phyloP scores from a whole-genome alignment of 92 coral and sea anemone species.

The Virgularia gustaviana region DNA sequence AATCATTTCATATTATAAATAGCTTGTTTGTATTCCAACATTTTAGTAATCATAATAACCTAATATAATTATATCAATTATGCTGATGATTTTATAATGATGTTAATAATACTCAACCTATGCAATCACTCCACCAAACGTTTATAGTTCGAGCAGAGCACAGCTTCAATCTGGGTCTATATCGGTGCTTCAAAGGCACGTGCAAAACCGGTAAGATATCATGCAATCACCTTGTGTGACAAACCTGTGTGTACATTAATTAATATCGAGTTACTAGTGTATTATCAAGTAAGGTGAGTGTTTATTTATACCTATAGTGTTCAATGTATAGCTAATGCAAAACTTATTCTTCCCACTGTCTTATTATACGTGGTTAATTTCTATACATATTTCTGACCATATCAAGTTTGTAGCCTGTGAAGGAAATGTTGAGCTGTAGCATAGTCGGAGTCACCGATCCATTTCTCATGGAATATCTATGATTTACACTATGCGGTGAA shows the following conservation, averaged over 20 bases:
- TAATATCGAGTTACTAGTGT: no score
- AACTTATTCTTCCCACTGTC: no score
- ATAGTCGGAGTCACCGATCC: no score
- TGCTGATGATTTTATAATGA: background rate
- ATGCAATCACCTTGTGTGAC: background rate
- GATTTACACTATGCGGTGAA: no score
- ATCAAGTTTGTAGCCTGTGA: no score
- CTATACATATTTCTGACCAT: no score
- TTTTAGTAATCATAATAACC: background rate
- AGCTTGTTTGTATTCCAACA: background rate
- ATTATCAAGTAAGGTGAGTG: no score
- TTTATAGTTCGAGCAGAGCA: conserved; percentile 34
- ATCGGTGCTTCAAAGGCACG: conserved; percentile 13
- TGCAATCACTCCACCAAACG: conserved; percentile 22
- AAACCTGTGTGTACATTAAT: background rate
- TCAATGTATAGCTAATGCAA: no score
- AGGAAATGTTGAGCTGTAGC: no score
- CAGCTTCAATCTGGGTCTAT: conserved; percentile 22
- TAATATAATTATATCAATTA: background rate
- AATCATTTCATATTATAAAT: background rate
- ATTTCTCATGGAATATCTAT: no score
- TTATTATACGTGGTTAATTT: no score
- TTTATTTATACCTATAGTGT: no score
- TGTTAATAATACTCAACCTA: conserved; percentile 27
- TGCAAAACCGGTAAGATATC: conserved; percentile 21